Percentiles rank a stretch among this genome's conserved stretches.
Evolutionary conservation across 2,797 vertebrate genomes (phyloP).

Genomic region (Sparus aurata): DNA sequence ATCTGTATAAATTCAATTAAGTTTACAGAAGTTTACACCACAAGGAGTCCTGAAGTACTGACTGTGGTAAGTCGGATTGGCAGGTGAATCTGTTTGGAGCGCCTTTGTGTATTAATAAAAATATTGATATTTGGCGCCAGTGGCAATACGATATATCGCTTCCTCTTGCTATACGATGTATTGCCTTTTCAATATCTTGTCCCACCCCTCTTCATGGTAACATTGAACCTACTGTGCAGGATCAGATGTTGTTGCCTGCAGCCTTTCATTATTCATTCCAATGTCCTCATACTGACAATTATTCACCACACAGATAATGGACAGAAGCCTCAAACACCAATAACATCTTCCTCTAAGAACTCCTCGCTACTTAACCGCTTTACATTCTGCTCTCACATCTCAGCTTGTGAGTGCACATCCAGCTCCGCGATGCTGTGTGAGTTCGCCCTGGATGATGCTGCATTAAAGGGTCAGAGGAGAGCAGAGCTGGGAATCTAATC

Average conservation of each 20-base stretch:
- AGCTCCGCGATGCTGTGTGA: conserved; percentile 55
- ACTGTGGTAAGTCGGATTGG: too few relatives aligned
- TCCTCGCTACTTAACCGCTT: conserved; percentile 12
- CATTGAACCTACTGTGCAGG: not conserved
- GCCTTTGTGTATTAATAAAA: too few relatives aligned
- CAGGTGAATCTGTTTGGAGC: too few relatives aligned
- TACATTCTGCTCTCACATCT: conserved; percentile 34
- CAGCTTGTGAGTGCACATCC: conserved; percentile 37
- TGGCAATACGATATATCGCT: too few relatives aligned
- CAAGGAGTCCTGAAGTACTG: too few relatives aligned
- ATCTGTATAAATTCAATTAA: too few relatives aligned
- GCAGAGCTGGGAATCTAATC: conserved; percentile 77
- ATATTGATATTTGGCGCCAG: too few relatives aligned
- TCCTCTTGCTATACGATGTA: too few relatives aligned
- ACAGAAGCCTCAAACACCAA: conserved; percentile 16
- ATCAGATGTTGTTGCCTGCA: not conserved
- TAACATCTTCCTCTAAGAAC: conserved; percentile 11
- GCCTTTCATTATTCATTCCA: not conserved
- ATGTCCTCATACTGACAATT: not conserved
- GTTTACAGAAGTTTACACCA: too few relatives aligned
- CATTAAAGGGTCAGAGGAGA: conserved; percentile 71
- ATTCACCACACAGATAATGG: conserved; percentile 7
- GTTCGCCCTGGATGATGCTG: conserved; percentile 63
- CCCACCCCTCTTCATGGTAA: not conserved
- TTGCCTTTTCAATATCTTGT: too few relatives aligned